These are phyloP conservation scores for Mormyrus iriodes DNA, from an alignment of 2,113 vertebrate genomes.

Conservation along the genomic window DNA sequence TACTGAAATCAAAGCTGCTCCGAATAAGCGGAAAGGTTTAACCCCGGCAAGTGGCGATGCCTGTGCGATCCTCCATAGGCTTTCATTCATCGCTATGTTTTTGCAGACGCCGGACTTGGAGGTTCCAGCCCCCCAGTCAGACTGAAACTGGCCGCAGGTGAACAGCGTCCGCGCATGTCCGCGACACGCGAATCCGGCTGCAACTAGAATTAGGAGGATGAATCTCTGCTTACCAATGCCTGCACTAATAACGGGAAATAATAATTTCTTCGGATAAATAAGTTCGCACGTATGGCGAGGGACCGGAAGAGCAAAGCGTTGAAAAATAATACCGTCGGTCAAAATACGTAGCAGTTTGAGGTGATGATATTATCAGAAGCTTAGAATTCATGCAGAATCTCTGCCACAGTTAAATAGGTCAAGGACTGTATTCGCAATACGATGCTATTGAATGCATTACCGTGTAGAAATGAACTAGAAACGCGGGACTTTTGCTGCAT, in stretches of 20 bases:
- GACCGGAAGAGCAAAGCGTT: background rate
- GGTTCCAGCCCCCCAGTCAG: background rate
- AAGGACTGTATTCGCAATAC: background rate
- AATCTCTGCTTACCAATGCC: background rate
- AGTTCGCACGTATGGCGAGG: background rate
- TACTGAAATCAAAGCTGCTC: background rate
- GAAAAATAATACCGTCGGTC: background rate
- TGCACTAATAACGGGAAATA: background rate
- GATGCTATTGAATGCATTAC: background rate
- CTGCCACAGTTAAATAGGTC: background rate
- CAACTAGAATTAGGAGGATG: constrained; percentile 4
- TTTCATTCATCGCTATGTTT: background rate
- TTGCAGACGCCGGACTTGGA: background rate
- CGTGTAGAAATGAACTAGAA: background rate
- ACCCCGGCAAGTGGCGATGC: background rate
- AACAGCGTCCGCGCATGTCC: constrained; percentile 6
- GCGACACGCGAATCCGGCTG: background rate
- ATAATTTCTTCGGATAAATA: background rate
- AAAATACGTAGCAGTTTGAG: background rate
- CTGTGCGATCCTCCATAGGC: background rate
- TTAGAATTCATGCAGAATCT: background rate
- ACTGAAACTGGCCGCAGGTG: constrained; percentile 13
- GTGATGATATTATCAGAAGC: background rate
- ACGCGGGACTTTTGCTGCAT: background rate
- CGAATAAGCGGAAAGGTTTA: background rate